phyloP scores from a whole-genome alignment of 2,797 vertebrate species.

The Coreius guichenoti region DNA sequence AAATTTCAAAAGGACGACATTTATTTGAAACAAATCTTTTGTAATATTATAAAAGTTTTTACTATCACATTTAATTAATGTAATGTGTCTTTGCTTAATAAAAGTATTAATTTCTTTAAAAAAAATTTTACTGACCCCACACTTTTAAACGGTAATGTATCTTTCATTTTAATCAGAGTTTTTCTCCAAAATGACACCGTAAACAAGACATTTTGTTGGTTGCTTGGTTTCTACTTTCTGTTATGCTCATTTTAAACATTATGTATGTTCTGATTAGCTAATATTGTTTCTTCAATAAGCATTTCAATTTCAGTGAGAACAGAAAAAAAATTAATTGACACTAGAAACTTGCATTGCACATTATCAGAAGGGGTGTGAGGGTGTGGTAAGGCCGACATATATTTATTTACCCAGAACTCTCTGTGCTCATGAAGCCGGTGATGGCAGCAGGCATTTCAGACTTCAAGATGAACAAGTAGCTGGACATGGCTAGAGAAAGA shows the following conservation, averaged over 20 bases:
- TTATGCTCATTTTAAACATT: not conserved
- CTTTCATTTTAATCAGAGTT: not conserved
- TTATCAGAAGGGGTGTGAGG: not conserved
- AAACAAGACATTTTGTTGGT: not conserved
- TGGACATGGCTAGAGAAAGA: conserved; percentile 88
- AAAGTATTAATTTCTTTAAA: too few relatives aligned
- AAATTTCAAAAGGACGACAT: not conserved
- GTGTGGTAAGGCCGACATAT: not conserved
- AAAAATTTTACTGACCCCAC: not conserved
- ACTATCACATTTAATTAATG: not conserved
- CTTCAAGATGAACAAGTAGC: conserved; percentile 95
- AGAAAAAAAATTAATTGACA: not conserved
- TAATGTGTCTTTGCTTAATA: not conserved
- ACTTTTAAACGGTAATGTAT: not conserved
- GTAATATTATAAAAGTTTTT: too few relatives aligned
- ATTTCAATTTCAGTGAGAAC: not conserved
- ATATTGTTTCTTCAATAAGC: not conserved
- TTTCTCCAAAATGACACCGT: not conserved
- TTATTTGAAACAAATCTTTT: not conserved
- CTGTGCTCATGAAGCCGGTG: conserved; percentile 78
- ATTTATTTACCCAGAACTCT: conserved; percentile 81
- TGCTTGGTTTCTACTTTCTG: not conserved
- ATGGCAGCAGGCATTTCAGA: conserved; percentile 91
- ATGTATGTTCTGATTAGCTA: not conserved
- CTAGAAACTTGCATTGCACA: not conserved